A percentile compares a stretch with the other conserved stretches of the same genome.
Evolutionary conservation across 2,113 vertebrate species (phyloP).

Genomic region (Epinephelus lanceolatus): DNA sequence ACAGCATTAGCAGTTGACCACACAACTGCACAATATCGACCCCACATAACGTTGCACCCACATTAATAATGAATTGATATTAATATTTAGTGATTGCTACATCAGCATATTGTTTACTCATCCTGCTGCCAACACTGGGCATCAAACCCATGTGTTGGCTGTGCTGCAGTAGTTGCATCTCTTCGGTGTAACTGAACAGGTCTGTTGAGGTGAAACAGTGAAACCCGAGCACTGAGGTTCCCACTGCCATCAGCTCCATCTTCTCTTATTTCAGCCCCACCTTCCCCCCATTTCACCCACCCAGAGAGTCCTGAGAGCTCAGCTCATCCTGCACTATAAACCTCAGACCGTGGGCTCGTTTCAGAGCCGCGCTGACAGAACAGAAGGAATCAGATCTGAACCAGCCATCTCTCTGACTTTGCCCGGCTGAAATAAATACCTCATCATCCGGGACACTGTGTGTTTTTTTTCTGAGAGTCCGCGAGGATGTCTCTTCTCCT

Average conservation of each 20-base stretch:
- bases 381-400: constrained; percentile 19
- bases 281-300: too few relatives aligned
- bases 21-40: background rate
- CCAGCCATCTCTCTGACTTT: constrained; percentile 10
- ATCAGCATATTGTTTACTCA: constrained; percentile 28
- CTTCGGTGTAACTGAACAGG: background rate
- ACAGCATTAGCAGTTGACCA: background rate
- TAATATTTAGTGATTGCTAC: constrained; percentile 26
- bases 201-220: constrained; percentile 35
- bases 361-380: background rate
- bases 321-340: background rate
- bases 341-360: background rate
- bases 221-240: constrained; percentile 48
- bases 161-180: background rate
- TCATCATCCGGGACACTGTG: constrained; percentile 7
- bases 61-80: constrained; percentile 20
- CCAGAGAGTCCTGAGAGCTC: background rate
- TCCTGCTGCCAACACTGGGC: background rate
- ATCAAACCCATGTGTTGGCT: background rate
- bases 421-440: constrained; percentile 37
- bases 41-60: background rate
- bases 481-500: constrained; percentile 35
- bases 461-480: constrained; percentile 12
- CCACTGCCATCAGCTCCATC: constrained; percentile 35
- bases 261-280: constrained; percentile 45